phyloP scores from a whole-genome alignment of 2,888 invertebrate species.

The Rhopalosiphum nymphaeae region DNA sequence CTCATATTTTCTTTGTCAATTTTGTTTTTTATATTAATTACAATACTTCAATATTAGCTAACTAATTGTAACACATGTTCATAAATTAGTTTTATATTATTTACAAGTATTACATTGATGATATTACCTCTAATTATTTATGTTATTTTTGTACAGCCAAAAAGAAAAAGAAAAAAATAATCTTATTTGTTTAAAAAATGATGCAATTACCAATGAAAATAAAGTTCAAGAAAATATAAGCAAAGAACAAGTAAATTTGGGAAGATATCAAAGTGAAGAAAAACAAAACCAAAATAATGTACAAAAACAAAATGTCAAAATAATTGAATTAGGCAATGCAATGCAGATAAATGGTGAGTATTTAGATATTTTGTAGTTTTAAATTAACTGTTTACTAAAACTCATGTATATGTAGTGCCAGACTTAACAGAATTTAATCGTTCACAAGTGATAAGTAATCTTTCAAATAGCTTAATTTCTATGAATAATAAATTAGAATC shows the following conservation, averaged over 20 bases:
- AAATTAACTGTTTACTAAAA: background rate
- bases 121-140: background rate
- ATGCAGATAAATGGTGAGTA: constrained; percentile 68
- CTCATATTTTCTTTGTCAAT: no score
- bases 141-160: constrained; percentile 66
- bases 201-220: constrained; percentile 69
- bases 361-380: background rate
- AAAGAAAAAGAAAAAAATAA: constrained; percentile 73
- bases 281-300: constrained; percentile 70
- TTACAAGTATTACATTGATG: background rate
- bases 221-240: constrained; percentile 70
- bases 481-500: constrained; percentile 70
- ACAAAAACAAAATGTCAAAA: constrained; percentile 70
- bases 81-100: background rate
- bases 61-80: background rate
- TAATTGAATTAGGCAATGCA: constrained; percentile 69
- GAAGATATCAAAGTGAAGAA: constrained; percentile 72
- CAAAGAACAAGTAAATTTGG: constrained; percentile 71
- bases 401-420: constrained; percentile 46
- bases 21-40: background rate
- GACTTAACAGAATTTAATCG: constrained; percentile 57
- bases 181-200: constrained; percentile 69
- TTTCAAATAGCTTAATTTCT: constrained; percentile 68
- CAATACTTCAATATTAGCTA: background rate
- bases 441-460: constrained; percentile 67